Evolutionary conservation across 2,888 invertebrate species (phyloP).

Genomic region (Noctuana brunneofusca): DNA sequence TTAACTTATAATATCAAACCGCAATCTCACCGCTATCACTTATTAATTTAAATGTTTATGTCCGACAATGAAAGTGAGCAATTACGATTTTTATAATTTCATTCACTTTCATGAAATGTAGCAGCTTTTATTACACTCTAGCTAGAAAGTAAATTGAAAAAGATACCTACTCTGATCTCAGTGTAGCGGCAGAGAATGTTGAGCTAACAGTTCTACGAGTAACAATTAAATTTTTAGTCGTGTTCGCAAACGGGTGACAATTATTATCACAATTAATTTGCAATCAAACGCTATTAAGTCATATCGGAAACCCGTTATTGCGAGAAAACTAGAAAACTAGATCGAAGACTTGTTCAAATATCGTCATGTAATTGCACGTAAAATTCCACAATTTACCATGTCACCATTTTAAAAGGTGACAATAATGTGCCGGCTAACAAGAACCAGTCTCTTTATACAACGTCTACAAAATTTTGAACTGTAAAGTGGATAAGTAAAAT

Average conservation of each 20-base stretch:
- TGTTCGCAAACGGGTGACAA: too few relatives aligned
- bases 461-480: too few relatives aligned
- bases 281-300: background rate
- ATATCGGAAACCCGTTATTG: constrained; percentile 8
- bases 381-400: constrained; percentile 38
- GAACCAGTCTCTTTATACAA: constrained; percentile 2
- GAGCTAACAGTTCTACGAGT: too few relatives aligned
- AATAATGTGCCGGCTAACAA: background rate
- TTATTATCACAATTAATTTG: background rate
- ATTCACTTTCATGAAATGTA: constrained; percentile 20
- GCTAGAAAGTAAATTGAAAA: constrained; percentile 3
- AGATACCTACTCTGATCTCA: background rate
- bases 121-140: background rate
- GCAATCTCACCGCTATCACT: background rate
- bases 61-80: constrained; percentile 7
- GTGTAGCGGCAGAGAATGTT: too few relatives aligned
- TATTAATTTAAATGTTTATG: background rate
- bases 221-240: too few relatives aligned
- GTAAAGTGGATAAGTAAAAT: too few relatives aligned
- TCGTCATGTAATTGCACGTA: constrained; percentile 16
- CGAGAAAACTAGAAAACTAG: constrained; percentile 8
- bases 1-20: background rate
- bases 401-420: constrained; percentile 25
- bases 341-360: constrained; percentile 8
- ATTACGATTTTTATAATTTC: background rate